These are phyloP conservation scores for Malurus elegans DNA, from an alignment of 2,113 vertebrate genomes.

Conservation along the genomic window DNA sequence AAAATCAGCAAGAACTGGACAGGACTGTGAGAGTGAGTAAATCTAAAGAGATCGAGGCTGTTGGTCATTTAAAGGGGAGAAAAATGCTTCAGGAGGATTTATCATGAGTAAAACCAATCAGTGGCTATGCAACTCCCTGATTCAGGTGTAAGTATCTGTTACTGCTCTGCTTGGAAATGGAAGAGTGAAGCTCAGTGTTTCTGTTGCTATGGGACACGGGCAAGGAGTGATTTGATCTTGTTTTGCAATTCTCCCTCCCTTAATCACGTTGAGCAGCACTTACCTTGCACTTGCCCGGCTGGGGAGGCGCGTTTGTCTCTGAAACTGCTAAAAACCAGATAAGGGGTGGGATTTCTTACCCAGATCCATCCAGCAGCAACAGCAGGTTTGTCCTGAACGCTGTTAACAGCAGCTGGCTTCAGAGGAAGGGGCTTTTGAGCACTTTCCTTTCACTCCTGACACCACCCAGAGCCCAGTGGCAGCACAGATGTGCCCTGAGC, in stretches of 20 bases:
- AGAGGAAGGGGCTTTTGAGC: background rate
- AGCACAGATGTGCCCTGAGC: background rate
- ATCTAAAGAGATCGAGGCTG: background rate
- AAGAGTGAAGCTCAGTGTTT: background rate
- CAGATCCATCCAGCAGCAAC: background rate
- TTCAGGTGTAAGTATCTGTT: background rate
- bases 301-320: background rate
- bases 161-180: background rate
- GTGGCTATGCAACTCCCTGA: background rate
- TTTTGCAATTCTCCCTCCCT: background rate
- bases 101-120: background rate
- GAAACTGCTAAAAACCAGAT: background rate
- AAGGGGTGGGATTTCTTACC: background rate
- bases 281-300: background rate
- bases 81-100: background rate
- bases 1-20: background rate
- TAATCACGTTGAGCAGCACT: background rate
- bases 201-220: conserved; percentile 31
- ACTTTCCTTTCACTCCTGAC: background rate
- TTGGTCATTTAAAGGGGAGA: background rate
- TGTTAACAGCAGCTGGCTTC: background rate
- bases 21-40: background rate
- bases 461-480: background rate
- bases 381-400: background rate
- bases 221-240: background rate